Conservation (phyloP, 2,888 invertebrate species). For the Prosopocoilus inquinatus region DNA sequence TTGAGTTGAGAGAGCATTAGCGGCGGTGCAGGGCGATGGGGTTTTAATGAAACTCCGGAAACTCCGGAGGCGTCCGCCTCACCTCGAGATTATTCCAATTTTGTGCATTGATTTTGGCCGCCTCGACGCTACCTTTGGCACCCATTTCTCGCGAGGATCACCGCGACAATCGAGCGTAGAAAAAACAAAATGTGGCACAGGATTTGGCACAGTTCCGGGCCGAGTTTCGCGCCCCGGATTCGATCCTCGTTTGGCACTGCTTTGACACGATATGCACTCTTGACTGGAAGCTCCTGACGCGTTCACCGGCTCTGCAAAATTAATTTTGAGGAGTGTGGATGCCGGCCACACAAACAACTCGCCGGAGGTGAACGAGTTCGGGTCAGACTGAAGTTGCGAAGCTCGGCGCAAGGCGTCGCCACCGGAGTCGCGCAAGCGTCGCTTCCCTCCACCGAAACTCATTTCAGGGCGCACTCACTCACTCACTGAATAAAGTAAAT, state of each 20-base stretch:
- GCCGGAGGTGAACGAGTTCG: constrained; percentile 42
- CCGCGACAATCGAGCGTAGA: background rate
- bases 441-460: constrained; percentile 18
- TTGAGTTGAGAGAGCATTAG: no score
- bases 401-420: constrained; percentile 44
- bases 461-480: constrained; percentile 17
- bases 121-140: constrained; percentile 80
- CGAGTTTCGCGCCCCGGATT: background rate
- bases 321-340: constrained; percentile 30
- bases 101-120: constrained; percentile 77
- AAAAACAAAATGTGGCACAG: background rate
- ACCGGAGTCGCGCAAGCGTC: constrained; percentile 33
- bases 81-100: constrained; percentile 81
- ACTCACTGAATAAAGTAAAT: constrained; percentile 33
- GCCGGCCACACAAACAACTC: constrained; percentile 26
- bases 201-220: background rate
- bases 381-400: constrained; percentile 47
- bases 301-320: background rate
- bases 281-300: constrained; percentile 21
- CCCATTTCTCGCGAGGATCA: constrained; percentile 56
- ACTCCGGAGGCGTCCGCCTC: constrained; percentile 46
- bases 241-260: constrained; percentile 27
- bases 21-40: background rate
- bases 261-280: constrained; percentile 29
- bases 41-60: background rate